These are phyloP conservation scores for Albula glossodonta DNA, from an alignment of 2,113 vertebrate genomes.

Conservation along the genomic window DNA sequence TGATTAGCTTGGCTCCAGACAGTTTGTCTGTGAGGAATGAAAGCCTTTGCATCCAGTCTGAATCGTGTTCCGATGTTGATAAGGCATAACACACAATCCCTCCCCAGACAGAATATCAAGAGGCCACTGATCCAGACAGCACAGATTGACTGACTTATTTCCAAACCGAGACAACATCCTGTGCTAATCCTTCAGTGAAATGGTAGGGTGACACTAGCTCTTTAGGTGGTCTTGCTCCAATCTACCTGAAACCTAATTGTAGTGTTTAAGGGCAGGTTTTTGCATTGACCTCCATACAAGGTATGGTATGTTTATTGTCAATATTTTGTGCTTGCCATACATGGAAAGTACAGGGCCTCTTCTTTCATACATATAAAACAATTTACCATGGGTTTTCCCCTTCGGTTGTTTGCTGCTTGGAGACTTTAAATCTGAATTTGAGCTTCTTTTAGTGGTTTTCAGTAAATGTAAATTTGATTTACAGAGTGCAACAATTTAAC, in stretches of 20 bases:
- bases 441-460: not conserved
- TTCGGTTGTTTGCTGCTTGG: not conserved
- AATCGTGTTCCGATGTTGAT: not conserved
- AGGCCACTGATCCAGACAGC: not conserved
- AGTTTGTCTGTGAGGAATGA: not conserved
- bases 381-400: too few relatives aligned
- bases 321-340: not conserved
- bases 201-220: not conserved
- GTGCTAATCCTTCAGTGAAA: not conserved
- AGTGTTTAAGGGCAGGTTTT: not conserved
- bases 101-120: not conserved
- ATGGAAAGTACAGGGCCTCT: too few relatives aligned
- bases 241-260: not conserved
- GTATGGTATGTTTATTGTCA: not conserved
- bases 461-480: not conserved
- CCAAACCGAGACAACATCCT: not conserved
- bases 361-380: not conserved
- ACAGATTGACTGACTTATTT: not conserved
- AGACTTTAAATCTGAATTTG: not conserved
- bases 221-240: not conserved
- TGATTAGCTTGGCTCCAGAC: too few relatives aligned
- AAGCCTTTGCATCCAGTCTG: not conserved
- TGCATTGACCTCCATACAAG: not conserved
- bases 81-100: not conserved
- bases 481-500: not conserved